These are phyloP conservation scores for Xiphydria camelus DNA, from an alignment of 2,888 invertebrate species.

Conservation along the genomic window DNA sequence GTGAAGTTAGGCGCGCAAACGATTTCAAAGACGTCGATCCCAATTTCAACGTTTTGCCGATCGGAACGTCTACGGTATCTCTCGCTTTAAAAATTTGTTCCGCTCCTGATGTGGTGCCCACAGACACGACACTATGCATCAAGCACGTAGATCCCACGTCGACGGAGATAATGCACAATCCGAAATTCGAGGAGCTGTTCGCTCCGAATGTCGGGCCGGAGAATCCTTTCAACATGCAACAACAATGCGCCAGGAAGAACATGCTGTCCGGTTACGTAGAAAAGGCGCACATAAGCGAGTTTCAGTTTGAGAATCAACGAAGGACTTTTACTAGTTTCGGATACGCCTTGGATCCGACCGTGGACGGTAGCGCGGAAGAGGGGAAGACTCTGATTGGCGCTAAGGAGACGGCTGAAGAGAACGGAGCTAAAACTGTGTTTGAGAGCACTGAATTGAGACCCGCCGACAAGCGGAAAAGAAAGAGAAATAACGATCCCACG, in stretches of 20 bases:
- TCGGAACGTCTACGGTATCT: conserved; percentile 60
- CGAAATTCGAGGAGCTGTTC: conserved; percentile 92
- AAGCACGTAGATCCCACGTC: conserved; percentile 76
- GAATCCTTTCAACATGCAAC: conserved; percentile 91
- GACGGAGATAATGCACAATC: conserved; percentile 87
- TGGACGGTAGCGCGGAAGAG: conserved; percentile 63
- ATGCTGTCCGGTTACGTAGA: conserved; percentile 94
- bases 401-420: conserved; percentile 70
- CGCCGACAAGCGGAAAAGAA: conserved; percentile 79
- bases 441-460: conserved; percentile 77
- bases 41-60: conserved; percentile 64
- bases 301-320: conserved; percentile 96
- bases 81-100: conserved; percentile 74
- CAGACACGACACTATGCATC: conserved; percentile 72
- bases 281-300: conserved; percentile 91
- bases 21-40: conserved; percentile 57
- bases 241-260: conserved; percentile 85
- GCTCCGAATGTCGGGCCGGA: conserved; percentile 89
- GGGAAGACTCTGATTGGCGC: conserved; percentile 64
- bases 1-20: conserved; percentile 55
- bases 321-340: conserved; percentile 92
- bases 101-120: conserved; percentile 82
- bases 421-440: conserved; percentile 86
- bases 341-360: conserved; percentile 93
- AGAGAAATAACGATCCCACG: conserved; percentile 84